A percentile compares a stretch with the other conserved stretches of the same genome.
phyloP scores from a whole-genome alignment of 2,888 invertebrate genomes.

The Achlya flavicornis region DNA sequence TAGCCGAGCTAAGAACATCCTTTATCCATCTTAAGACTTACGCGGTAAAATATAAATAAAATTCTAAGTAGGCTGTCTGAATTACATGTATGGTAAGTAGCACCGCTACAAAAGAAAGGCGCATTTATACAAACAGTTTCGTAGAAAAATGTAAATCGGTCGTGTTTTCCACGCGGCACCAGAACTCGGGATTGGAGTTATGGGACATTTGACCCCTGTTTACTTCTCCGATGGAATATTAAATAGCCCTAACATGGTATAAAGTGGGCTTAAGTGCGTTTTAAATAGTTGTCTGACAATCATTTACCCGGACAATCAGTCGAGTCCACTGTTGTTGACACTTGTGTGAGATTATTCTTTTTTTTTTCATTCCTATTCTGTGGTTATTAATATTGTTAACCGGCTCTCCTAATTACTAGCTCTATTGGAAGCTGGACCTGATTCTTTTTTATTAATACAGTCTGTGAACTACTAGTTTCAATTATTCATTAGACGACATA shows the following conservation, averaged over 20 bases:
- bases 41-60: constrained; percentile 9
- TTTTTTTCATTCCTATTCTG: background rate
- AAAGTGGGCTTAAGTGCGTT: constrained; percentile 34
- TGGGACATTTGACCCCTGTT: constrained; percentile 68
- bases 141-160: constrained; percentile 69
- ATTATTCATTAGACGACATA: background rate
- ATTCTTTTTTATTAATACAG: background rate
- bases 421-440: background rate
- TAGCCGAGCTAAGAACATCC: background rate
- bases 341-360: background rate
- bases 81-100: constrained; percentile 58
- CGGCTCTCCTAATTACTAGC: background rate
- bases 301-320: background rate
- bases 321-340: background rate
- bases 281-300: constrained; percentile 34
- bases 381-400: background rate
- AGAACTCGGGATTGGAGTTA: constrained; percentile 57
- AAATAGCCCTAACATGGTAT: constrained; percentile 53
- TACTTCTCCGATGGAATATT: constrained; percentile 64
- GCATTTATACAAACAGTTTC: constrained; percentile 62
- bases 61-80: constrained; percentile 22
- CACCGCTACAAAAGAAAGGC: constrained; percentile 57
- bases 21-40: background rate
- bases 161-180: constrained; percentile 49
- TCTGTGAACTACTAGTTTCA: background rate